Conservation (phyloP, 1,140 invertebrate genomes). For the Ditylenchus dipsaci region DNA sequence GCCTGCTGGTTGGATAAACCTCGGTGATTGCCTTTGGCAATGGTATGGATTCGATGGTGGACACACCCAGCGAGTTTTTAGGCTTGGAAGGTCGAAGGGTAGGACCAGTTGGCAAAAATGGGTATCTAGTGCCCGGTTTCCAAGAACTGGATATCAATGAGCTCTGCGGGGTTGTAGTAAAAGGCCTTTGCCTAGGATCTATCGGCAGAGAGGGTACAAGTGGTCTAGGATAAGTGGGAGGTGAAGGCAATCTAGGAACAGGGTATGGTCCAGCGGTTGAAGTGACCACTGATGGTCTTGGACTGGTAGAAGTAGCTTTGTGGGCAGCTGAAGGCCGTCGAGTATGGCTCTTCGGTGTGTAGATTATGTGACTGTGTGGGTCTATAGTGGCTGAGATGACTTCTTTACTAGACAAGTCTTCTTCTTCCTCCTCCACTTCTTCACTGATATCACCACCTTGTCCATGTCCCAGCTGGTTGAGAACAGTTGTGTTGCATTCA, state of each 20-base stretch:
- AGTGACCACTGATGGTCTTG: no score
- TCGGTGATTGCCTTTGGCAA: neutral
- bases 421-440: neutral
- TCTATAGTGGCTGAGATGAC: neutral
- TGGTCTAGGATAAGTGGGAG: neutral
- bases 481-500: conserved; percentile 17
- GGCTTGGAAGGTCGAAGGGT: neutral
- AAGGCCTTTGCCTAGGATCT: neutral
- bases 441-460: no score
- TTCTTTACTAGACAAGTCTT: neutral
- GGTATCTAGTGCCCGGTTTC: conserved; percentile 1
- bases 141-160: neutral
- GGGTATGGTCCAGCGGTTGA: no score
- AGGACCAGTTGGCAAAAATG: conserved; percentile 8
- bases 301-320: no score
- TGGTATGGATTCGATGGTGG: neutral
- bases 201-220: neutral
- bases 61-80: neutral
- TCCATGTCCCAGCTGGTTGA: neutral
- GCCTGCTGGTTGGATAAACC: conserved; percentile 1
- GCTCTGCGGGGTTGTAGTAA: neutral
- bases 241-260: neutral
- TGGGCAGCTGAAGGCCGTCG: neutral
- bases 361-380: neutral
- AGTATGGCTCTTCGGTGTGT: neutral